Percentiles rank a stretch among this genome's conserved stretches.
phyloP scores from a whole-genome alignment of 37 sponge, comb jelly and placozoan species.

The Lycopodina hypogea region DNA sequence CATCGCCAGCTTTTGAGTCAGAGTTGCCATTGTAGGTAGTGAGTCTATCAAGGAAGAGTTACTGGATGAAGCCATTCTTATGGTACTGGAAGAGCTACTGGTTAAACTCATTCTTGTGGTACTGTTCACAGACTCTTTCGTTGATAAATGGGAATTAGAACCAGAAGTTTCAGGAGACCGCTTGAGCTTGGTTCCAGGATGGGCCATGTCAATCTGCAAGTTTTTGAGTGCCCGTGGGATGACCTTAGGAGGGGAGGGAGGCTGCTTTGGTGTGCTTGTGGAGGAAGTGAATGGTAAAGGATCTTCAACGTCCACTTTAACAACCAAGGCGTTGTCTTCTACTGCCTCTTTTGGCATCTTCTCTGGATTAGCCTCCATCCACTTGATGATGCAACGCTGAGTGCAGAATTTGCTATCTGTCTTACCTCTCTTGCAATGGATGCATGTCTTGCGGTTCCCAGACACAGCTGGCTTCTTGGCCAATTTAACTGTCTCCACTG shows the following conservation, averaged over 20 bases:
- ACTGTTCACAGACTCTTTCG: too few relatives aligned
- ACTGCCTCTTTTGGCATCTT: conserved; percentile 21
- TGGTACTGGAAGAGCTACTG: too few relatives aligned
- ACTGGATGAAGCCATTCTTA: too few relatives aligned
- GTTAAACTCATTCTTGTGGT: too few relatives aligned
- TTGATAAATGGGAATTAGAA: too few relatives aligned
- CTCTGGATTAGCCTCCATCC: conserved; percentile 40
- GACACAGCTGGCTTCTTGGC: neutral
- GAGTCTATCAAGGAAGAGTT: too few relatives aligned
- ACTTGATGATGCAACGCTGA: conserved; percentile 46
- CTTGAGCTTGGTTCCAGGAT: conserved; percentile 20
- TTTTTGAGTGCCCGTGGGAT: conserved; percentile 44
- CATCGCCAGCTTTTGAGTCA: too few relatives aligned
- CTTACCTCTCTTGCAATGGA: neutral
- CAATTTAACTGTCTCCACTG: too few relatives aligned
- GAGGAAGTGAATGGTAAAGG: neutral
- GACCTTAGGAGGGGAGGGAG: neutral
- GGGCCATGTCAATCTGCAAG: conserved; percentile 59
- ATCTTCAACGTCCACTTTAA: neutral
- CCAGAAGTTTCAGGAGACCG: neutral
- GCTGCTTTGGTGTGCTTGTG: neutral
- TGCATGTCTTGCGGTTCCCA: neutral
- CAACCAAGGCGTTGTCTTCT: neutral
- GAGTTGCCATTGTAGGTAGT: too few relatives aligned
- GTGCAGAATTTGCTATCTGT: conserved; percentile 47